Conservation (phyloP, 1,140 invertebrate species). For the Hydropsyche tenuis region DNA sequence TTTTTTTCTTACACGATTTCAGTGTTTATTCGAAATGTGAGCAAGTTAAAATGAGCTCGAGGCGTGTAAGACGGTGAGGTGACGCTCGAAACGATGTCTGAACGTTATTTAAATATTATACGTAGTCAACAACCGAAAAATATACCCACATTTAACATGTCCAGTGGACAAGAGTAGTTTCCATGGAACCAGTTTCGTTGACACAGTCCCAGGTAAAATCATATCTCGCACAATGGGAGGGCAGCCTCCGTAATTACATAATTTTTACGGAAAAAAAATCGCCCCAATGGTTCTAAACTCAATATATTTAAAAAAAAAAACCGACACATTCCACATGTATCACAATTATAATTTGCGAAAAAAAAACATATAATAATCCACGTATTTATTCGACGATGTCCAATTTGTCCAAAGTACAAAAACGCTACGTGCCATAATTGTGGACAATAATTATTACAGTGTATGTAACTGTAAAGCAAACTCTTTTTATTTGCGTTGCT, state of each 20-base stretch:
- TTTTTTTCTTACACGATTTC: neutral
- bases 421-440: neutral
- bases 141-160: constrained; percentile 15
- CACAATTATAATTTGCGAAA: neutral
- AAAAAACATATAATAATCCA: neutral
- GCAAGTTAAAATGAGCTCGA: neutral
- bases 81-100: constrained; percentile 6
- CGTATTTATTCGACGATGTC: neutral
- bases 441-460: constrained; percentile 14
- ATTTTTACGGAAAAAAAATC: neutral
- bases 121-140: neutral
- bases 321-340: too few species aligned
- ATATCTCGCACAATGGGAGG: constrained; percentile 28
- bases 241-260: constrained; percentile 14
- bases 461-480: constrained; percentile 33
- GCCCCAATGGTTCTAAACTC: too few species aligned
- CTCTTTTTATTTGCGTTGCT: constrained; percentile 34
- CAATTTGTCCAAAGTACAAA: neutral
- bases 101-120: constrained; percentile 13
- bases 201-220: constrained; percentile 37
- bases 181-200: constrained; percentile 31
- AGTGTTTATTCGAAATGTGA: constrained; percentile 6
- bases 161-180: neutral
- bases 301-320: too few species aligned
- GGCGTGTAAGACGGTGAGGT: constrained; percentile 25